phyloP scores from a whole-genome alignment of 2,113 vertebrate genomes.

The Pluvialis apricaria region DNA sequence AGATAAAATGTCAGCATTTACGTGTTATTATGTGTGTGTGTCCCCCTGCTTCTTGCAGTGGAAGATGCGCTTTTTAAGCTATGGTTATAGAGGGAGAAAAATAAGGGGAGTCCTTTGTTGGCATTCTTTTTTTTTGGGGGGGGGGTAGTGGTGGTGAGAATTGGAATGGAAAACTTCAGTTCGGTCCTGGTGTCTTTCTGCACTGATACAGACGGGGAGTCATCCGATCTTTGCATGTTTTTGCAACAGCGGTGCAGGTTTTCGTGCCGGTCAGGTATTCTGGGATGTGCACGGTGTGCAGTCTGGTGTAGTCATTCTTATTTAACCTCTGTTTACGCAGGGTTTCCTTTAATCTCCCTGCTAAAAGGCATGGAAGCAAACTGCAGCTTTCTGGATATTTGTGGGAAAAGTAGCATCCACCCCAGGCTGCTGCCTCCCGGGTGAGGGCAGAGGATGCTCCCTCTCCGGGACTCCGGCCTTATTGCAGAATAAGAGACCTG shows the following conservation, averaged over 20 bases:
- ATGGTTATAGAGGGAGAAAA: not conserved
- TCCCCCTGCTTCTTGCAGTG: not conserved
- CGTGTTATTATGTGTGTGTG: accelerated
- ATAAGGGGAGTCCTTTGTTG: too few species aligned
- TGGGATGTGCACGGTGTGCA: not conserved
- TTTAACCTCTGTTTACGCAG: not conserved
- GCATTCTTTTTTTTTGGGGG: not conserved
- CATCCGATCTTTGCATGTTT: not conserved
- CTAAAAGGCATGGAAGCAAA: not conserved
- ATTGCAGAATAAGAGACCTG: not conserved
- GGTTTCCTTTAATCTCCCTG: not conserved
- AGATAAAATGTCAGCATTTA: not conserved
- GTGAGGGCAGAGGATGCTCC: not conserved
- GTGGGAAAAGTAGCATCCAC: not conserved
- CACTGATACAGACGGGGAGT: accelerated
- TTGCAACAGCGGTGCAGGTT: not conserved
- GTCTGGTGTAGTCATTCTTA: not conserved
- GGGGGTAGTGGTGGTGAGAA: not conserved
- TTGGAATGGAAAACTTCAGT: not conserved
- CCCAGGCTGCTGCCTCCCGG: not conserved
- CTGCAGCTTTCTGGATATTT: not conserved
- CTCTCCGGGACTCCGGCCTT: not conserved
- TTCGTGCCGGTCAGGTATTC: accelerated
- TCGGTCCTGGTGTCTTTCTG: not conserved
- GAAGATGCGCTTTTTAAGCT: not conserved